Evolutionary conservation across 2,888 invertebrate species (phyloP), one percentile per base, ranked within the genome.

Genomic region (Drosophila kambysellisi): DNA sequence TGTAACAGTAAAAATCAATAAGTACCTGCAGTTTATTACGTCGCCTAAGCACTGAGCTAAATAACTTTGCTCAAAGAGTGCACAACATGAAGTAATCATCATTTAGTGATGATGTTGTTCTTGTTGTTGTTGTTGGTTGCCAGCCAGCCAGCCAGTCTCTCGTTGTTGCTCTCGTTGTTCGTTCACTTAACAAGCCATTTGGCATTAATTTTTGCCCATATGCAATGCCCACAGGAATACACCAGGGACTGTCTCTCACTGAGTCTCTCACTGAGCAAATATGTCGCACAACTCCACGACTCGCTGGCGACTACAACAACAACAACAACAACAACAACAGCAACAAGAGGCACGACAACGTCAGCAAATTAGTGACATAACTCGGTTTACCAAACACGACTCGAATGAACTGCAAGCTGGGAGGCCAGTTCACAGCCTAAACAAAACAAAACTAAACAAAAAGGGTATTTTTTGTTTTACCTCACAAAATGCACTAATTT

Each of bases 1-100:
- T 89, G 70, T 86, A 86, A 86, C 86, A 82, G 86, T 86, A 86
- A 86, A 86, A 87, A 86, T 86, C 86, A 86, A 86, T 86, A 86
- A 88, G 86, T 89, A 85, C 90, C 83, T 68, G 80, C 62, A 71
- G 82, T 85, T 79, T 89, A 85, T 84, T 89, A 89, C 84, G 84
- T 83, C 75, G 69, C 66, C 72, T 65, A 46, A 59, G 72, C 81
- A 83, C 57, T 86, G 85, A 82, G 72, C 90, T 90, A 88, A 86
- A 86, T 86, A 86, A 73, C 86, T 86, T 79, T 70, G 68, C 72
- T 30, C 20, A 11, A 25, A 25, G 17, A 32, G 25, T 76, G 56
- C 60, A 70, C 81, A 83, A 89, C 89, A 89, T 89, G 89, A 60
- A 73, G 82, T 76, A 83, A 84, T 85, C 84, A 85, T 85, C 84